phyloP scores from a whole-genome alignment of 1,140 invertebrate genomes.

The Drosophila prosaltans region DNA sequence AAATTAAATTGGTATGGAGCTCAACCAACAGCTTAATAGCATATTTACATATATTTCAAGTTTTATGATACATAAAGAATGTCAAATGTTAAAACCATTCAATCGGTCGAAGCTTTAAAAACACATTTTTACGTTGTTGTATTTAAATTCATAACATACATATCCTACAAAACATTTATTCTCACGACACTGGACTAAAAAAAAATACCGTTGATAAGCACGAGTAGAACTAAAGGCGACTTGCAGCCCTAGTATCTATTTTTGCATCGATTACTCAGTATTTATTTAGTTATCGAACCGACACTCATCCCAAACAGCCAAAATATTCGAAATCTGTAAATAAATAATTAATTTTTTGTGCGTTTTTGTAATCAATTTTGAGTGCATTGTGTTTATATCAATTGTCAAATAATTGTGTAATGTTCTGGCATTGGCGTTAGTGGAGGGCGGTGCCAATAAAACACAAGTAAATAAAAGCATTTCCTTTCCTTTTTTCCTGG shows the following conservation, averaged over 20 bases:
- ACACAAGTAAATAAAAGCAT: conserved; percentile 24
- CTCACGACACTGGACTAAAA: no score
- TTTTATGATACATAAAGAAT: no score
- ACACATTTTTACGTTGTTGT: no score
- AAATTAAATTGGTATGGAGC: no score
- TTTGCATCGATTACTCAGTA: background rate
- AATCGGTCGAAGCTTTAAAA: no score
- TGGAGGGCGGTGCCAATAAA: conserved; percentile 22
- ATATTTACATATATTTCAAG: no score
- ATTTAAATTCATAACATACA: no score
- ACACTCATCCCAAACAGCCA: conserved; percentile 1
- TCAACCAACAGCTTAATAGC: no score
- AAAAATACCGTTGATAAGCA: background rate
- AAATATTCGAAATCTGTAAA: conserved; percentile 39
- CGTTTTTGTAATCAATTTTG: conserved; percentile 6
- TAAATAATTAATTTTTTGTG: conserved; percentile 45
- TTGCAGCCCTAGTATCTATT: background rate
- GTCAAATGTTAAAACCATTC: no score
- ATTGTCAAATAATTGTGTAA: background rate
- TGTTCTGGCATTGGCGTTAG: conserved; percentile 7
- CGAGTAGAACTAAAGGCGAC: background rate
- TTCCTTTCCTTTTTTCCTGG: conserved; percentile 5
- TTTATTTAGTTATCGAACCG: background rate
- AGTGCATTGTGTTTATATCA: background rate
- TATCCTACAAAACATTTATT: no score